Percentiles rank a stretch among this genome's conserved stretches.
Evolutionary conservation across 2,797 vertebrate genomes (phyloP).

Genomic region (Cossypha dichroa): DNA sequence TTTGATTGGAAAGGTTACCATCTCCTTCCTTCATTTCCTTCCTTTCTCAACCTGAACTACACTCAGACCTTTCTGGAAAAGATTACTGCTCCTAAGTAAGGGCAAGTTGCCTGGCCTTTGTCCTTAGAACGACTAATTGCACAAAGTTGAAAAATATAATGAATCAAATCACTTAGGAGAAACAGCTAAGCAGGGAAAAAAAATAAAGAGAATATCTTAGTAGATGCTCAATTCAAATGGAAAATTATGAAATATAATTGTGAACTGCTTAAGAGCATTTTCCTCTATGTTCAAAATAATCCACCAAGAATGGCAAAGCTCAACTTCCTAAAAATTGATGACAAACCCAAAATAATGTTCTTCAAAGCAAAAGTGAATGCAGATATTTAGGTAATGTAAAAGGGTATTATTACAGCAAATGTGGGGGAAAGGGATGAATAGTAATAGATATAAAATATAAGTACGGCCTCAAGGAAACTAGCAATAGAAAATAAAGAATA

Average conservation of each 20-base stretch:
- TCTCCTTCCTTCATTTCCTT: neutral
- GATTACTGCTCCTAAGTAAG: neutral
- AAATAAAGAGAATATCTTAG: neutral
- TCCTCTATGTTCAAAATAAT: neutral
- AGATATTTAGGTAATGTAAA: neutral
- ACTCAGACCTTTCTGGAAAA: neutral
- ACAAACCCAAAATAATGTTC: neutral
- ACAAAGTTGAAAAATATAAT: neutral
- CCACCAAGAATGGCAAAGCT: neutral
- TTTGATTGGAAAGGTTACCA: neutral
- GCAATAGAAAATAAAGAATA: neutral
- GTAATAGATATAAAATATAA: neutral
- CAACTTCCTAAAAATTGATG: neutral
- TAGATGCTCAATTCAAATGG: conserved; percentile 4
- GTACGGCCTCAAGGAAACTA: neutral
- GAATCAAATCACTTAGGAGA: neutral
- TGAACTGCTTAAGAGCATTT: neutral
- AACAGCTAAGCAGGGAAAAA: neutral
- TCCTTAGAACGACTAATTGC: neutral
- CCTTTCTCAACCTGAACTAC: neutral
- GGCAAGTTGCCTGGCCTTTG: neutral
- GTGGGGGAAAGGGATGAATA: neutral
- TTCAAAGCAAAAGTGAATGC: neutral
- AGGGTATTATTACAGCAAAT: neutral
- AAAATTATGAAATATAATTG: conserved; percentile 3